A percentile compares a stretch with the other conserved stretches of the same genome.
phyloP scores from a whole-genome alignment of 2,113 vertebrate genomes.

The Spermophilus dauricus region DNA sequence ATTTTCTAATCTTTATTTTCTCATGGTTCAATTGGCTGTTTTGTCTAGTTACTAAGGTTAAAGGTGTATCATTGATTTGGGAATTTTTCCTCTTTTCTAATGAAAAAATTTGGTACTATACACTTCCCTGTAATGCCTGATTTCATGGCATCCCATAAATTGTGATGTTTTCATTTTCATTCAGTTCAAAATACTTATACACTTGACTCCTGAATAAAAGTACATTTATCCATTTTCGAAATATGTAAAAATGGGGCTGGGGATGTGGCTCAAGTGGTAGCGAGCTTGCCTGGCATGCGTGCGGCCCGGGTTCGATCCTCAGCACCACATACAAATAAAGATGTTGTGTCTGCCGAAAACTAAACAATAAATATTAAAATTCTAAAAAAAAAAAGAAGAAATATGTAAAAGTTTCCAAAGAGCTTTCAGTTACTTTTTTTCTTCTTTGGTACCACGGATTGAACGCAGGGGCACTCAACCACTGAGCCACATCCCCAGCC shows the following conservation, averaged over 20 bases:
- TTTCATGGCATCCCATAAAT: background rate
- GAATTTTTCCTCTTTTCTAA: background rate
- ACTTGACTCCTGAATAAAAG: background rate
- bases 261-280: too few species aligned
- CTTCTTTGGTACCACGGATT: too few species aligned
- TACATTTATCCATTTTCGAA: conserved; percentile 18
- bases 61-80: background rate
- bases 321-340: too few species aligned
- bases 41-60: background rate
- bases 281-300: too few species aligned
- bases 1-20: background rate
- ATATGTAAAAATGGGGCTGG: background rate
- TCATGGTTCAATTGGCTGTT: background rate
- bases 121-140: background rate
- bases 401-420: conserved; percentile 11
- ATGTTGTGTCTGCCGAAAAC: too few species aligned
- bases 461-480: too few species aligned
- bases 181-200: conserved; percentile 33
- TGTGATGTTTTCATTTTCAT: conserved; percentile 1
- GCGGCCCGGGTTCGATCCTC: too few species aligned
- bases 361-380: too few species aligned
- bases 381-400: background rate
- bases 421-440: background rate
- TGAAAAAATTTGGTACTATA: background rate
- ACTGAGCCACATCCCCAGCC: too few species aligned